Base-by-base conservation (phyloP, 2,797 vertebrate genomes). In the Psittacula echo region DNA sequence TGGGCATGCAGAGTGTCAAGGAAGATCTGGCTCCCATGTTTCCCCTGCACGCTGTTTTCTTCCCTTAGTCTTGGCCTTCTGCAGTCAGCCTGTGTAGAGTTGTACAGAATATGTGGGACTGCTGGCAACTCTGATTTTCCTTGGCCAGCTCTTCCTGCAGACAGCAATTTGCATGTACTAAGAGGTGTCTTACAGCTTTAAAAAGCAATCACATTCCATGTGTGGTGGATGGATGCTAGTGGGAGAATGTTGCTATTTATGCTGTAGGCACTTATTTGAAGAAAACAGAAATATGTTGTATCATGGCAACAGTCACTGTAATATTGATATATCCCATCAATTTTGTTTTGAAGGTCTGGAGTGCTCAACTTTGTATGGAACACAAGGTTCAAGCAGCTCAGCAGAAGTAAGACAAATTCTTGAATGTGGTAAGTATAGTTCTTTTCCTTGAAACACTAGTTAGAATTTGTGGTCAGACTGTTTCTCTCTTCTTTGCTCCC, bases 361-460 rank as follows among this genome's bases (percentile, higher is more conserved):
- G 86, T 99, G 98, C 97, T 98, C 99, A 32, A 98, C 98, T 47
- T 97, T 99, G 27, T 99, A 99, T 92, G 98, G 98, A 96, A 98
- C 98, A 37, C 99, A 99, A 95, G 98, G 98, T 64, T 98, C 98
- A 79, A 98, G 98, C 73, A 98, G 96, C 39, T 96, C 98, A 34
- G 97, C 98, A 26, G 99, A 99, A 96, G 97, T 99, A 95, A 98
- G 98, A 91, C 99, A 99, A 97, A 99, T 98, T 97, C 98, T 99
- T 95, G 99, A 99, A 62, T 98, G 97, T 96, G 99, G 99, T 99
- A 96, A 98, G 98, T 97, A 77, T 53, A 81, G 41, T 53, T 91
- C 22, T 89, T 41, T 65, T 89, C 27, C 24, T 71, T 94, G 79
- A 72, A 85, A 51, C n/a, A 58, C 7, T 34, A 14, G 7, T 26